Evolutionary conservation across 2,113 vertebrate genomes (phyloP), one percentile per base, ranked within the genome.

Genomic region (Hirundichthys speculiger): DNA sequence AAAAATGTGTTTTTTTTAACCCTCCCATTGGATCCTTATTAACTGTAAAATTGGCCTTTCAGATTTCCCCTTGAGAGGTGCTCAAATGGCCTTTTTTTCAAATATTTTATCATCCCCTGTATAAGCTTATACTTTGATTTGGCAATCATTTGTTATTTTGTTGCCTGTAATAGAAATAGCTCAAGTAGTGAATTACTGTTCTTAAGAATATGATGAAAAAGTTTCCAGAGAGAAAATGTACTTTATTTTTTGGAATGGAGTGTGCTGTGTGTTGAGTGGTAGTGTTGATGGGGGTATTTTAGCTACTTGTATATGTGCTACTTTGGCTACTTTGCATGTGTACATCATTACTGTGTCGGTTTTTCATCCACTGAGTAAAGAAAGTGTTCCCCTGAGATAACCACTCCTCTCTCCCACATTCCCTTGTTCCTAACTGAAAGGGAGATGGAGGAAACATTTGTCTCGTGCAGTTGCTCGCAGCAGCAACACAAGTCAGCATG

Each of bases 331-430:
- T 7, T 64, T 80, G 78, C 56, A 75, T 79, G 73, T 81, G 77
- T 58, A 77, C 83, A 87, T 93, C 89, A 88, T 92, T 92, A 93
- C 87, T 86, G 86, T 90, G 86, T 90, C 86, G 61, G 77, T 89
- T 90, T 88, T 90, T 88, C 79, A 84, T 80, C 67, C 73, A 55
- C 69, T 34, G 73, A 69, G 74, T 71, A 71, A 81, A 90, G 87
- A 84, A 72, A 77, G 60, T 20, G 25, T 71, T 85, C 92, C 83
- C 89, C 47, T 20, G 90, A 86, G 90, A 90, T 47, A 56, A 20
- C 55, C 59, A 30, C 58, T 58, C 52, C 75, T 77, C 47, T 81
- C 49, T 81, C 56, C 67, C 61, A 77, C 56, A 20, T 62, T 84
- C 74, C 50, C 75, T 70, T 75, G 62, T 79, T 77, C 76, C 80